Base-by-base conservation (phyloP, 1,140 invertebrate genomes). In the Forficula auricularia region DNA sequence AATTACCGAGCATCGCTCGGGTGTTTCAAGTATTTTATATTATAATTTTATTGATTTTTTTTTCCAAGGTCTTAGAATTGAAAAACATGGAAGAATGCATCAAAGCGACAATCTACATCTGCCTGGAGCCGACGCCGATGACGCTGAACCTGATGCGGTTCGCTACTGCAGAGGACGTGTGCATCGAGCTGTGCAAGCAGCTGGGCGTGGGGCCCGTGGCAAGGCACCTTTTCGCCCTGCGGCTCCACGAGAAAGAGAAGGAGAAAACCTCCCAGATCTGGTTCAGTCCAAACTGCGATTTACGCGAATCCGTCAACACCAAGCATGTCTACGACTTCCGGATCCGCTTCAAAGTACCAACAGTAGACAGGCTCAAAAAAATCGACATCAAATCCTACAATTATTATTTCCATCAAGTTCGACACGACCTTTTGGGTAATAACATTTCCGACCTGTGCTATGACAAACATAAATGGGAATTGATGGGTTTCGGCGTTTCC, bases 381-480 rank as follows among this genome's bases (percentile, higher is more conserved):
- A 60, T 79, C 30, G 85, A 89, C 63, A 49, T 60, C 16, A 70
- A 71, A 40, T 77, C 83, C 10, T 86, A 83, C 54, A 71, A 85
- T 52, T 90, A 87, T 61, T 82, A 79, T 57, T 90, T 85, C 58
- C 72, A 77, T 59, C 87, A 91, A 75, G 77, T 77, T 20, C 64
- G 80, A 30, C 66, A 70, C 54, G 85, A 88, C 68, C 73, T 89
- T 13, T 62, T 85, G 30, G 66, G 80, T 34, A 82, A 78, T 52
- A 75, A 75, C 54, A 77, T 91, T 47, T 65, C 72, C 14, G 81
- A 84, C 55, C 75, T 86, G 40, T 68, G 72, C 43, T 82, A 79
- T 63, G 75, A 80, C 27, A 73, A 75, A 45, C 71, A 78, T 48
- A 79, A 79, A 57, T 61, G 72, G 37, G 75, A 84, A 61, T 62